phyloP scores from a whole-genome alignment of 2,797 vertebrate species.

The Choloepus didactylus region DNA sequence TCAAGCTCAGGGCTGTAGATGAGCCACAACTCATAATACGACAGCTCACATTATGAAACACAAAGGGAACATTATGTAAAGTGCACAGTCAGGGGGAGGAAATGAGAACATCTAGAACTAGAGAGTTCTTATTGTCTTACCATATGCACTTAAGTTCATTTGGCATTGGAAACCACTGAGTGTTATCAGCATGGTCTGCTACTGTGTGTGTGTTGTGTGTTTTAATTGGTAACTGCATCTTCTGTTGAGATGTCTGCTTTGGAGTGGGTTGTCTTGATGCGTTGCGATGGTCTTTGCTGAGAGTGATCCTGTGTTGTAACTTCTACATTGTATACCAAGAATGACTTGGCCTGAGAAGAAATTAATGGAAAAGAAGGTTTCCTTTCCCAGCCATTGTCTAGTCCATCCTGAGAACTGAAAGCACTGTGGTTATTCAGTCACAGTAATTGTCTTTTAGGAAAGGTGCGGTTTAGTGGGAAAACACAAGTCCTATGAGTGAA shows the following conservation, averaged over 20 bases:
- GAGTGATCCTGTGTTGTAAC: background rate
- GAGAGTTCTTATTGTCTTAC: conserved; percentile 62
- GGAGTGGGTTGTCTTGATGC: rapidly evolving
- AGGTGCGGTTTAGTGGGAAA: background rate
- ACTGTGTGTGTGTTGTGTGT: no score
- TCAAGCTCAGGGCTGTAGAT: conserved; percentile 26
- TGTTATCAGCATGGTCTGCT: rapidly evolving
- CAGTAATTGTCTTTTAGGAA: rapidly evolving
- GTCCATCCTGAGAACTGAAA: background rate
- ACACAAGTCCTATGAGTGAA: rapidly evolving
- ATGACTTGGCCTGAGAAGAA: background rate
- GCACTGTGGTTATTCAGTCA: background rate
- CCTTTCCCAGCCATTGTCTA: background rate
- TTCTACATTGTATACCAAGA: background rate
- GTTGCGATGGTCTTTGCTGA: background rate
- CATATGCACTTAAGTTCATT: conserved; percentile 63
- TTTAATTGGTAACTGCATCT: background rate
- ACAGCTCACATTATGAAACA: conserved; percentile 66
- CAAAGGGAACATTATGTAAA: conserved; percentile 47
- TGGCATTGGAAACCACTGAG: background rate
- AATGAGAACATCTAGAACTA: conserved; percentile 68
- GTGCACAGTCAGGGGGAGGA: conserved; percentile 55
- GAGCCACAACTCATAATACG: conserved; percentile 65
- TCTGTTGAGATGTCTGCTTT: no score
- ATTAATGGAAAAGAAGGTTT: no score